A percentile compares a stretch with the other conserved stretches of the same genome.
These are phyloP conservation scores for Caenorhabditis afra DNA, from an alignment of 2,888 invertebrate species.

Conservation along the genomic window DNA sequence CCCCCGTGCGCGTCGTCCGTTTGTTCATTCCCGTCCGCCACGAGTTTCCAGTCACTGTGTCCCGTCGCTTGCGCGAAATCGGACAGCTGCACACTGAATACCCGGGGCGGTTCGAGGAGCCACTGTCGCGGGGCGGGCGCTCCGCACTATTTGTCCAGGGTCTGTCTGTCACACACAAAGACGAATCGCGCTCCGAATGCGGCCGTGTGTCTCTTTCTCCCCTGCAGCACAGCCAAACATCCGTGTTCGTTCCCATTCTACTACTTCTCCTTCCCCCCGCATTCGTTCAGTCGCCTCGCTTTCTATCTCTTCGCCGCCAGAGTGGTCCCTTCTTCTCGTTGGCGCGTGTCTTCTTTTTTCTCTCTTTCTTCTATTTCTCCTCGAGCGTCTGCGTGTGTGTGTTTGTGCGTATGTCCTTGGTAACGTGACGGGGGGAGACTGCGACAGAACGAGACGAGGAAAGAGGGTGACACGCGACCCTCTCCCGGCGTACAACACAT, in stretches of 20 bases:
- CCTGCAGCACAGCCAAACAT: conserved; percentile 24
- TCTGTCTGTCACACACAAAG: conserved; percentile 36
- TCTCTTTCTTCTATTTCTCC: neutral
- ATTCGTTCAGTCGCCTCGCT: neutral
- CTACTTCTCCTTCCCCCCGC: conserved; percentile 12
- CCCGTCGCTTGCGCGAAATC: too few species aligned
- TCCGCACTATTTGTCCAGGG: conserved; percentile 45
- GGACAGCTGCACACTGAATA: too few species aligned
- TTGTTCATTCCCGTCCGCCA: too few species aligned
- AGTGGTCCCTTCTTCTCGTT: too few species aligned
- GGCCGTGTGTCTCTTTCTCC: conserved; percentile 20
- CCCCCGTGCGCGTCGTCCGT: too few species aligned
- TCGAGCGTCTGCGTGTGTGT: neutral
- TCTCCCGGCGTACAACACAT: conserved; percentile 2
- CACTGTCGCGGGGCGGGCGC: too few species aligned
- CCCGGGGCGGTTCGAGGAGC: too few species aligned
- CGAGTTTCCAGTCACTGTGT: too few species aligned
- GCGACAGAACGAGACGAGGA: conserved; percentile 6
- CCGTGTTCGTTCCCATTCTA: conserved; percentile 33
- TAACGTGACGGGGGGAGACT: conserved; percentile 48
- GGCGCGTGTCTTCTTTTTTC: conserved; percentile 15
- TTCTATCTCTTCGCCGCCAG: too few species aligned
- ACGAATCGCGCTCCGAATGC: conserved; percentile 30
- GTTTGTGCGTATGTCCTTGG: conserved; percentile 55
- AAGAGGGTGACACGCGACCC: conserved; percentile 7